phyloP scores from a whole-genome alignment of 1,140 invertebrate species.

The Lethrus apterus region DNA sequence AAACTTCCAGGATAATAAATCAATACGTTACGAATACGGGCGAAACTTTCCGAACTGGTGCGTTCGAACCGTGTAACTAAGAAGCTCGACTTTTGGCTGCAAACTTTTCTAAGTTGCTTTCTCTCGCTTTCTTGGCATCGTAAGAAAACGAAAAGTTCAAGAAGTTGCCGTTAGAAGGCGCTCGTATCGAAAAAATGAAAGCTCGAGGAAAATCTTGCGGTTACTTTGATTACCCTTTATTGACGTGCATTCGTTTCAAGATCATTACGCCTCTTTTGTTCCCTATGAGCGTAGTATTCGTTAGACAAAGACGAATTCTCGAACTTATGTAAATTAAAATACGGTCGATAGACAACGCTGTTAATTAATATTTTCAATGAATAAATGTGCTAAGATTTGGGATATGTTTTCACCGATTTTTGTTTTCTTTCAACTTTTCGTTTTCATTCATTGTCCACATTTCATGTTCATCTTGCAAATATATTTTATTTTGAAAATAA shows the following conservation, averaged over 20 bases:
- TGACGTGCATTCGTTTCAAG: slow-evolving; percentile 10
- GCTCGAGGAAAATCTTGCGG: slow-evolving; percentile 29
- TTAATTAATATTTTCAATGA: no score
- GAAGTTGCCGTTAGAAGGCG: slow-evolving; percentile 22
- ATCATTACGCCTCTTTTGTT: no score
- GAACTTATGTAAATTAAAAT: no score
- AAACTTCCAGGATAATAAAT: neutral
- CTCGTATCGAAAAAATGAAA: slow-evolving; percentile 21
- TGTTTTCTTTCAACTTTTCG: no score
- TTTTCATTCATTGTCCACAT: no score
- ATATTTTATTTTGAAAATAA: no score
- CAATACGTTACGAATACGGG: neutral
- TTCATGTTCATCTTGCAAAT: no score
- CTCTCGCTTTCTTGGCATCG: slow-evolving; percentile 1
- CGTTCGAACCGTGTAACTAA: slow-evolving; percentile 5
- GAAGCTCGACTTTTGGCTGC: slow-evolving; percentile 21
- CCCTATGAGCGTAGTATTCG: no score
- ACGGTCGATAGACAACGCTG: no score
- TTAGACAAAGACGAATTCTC: no score
- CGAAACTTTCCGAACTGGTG: slow-evolving; percentile 16
- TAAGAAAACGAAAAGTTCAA: slow-evolving; percentile 16
- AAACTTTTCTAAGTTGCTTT: slow-evolving; percentile 24
- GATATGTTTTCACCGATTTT: no score
- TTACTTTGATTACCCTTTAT: slow-evolving; percentile 28
- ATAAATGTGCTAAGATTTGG: no score